Evolutionary conservation across 1,140 invertebrate species (phyloP).

Genomic region (Bombus pyrosoma): DNA sequence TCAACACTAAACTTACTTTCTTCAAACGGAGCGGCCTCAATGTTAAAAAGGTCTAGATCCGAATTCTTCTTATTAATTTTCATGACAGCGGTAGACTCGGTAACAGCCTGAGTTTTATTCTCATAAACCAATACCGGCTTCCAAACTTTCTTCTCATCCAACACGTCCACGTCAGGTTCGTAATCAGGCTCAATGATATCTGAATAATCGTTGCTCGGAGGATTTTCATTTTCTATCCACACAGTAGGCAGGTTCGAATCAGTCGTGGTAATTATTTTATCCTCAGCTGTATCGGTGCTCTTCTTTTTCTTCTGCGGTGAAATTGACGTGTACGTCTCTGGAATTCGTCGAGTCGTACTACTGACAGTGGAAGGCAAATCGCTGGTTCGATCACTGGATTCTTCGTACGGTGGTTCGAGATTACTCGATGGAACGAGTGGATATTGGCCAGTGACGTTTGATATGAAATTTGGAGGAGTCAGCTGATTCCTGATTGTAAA

Average conservation of each 20-base stretch:
- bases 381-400: background rate
- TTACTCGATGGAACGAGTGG: background rate
- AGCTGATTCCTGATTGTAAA: background rate
- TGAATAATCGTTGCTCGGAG: background rate
- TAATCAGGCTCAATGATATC: slow-evolving; percentile 44
- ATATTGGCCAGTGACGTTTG: background rate
- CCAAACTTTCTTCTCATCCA: slow-evolving; percentile 70
- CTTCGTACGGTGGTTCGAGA: background rate
- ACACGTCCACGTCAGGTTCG: slow-evolving; percentile 65
- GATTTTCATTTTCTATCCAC: slow-evolving; percentile 59
- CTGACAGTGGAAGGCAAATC: background rate
- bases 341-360: background rate
- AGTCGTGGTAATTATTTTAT: background rate
- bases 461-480: background rate
- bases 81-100: slow-evolving; percentile 74
- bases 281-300: background rate
- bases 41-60: slow-evolving; percentile 65
- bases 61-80: slow-evolving; percentile 66
- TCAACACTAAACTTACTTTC: slow-evolving; percentile 63
- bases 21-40: slow-evolving; percentile 62
- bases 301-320: background rate
- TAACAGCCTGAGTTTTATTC: slow-evolving; percentile 68
- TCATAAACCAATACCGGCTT: slow-evolving; percentile 73
- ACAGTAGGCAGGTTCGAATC: slow-evolving; percentile 60
- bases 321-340: background rate